Evolutionary conservation across 2,113 vertebrate genomes (phyloP), one percentile per base, ranked within the genome.

Genomic region (Prolemur simus): DNA sequence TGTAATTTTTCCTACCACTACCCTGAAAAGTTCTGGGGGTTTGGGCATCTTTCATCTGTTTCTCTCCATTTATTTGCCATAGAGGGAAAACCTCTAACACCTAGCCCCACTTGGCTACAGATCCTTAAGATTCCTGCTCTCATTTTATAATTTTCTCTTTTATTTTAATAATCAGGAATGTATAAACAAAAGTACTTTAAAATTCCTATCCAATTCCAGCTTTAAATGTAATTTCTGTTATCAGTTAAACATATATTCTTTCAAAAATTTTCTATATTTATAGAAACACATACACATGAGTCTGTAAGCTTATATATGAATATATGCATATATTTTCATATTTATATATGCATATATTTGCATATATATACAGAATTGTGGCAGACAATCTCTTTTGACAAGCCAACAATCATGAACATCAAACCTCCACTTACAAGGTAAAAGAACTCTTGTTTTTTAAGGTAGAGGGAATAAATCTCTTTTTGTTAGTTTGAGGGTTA

Each of bases 161-260:
- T 76, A 87, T 90, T 87, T 96, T 87, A 84, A 71, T 66, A 87
- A 89, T 92, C 34, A 81, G 49, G 89, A 92, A 66, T 54, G 32
- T 58, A n/a, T 23, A 66, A 63, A 86, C 45, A 66, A 85, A 73
- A 45, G 39, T 5, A n/a, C 8, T 63, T 73, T 42, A 37, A 94
- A 32, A 71, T 45, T 14, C 23, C 1, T 58, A 39, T 42, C 18
- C 29, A 87, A n/a, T 89, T 90, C 14, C 27, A 34, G 63, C 15
- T 84, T 94, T 23, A 84, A 39, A 81, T 89, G 56, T n/a, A 87
- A 88, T 69, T 20, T 56, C 14, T 60, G 15, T 88, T 56, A 90
- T 11, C 60, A 84, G 42, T 8, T 84, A 47, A 83, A 68, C 2
- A 37, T 49, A 77, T 2, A 52, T 39, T 81, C 27, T 81, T 84